Percentiles rank a stretch among this genome's conserved stretches.
Conservation (phyloP, 1,140 invertebrate genomes). For the Atta cephalotes region DNA sequence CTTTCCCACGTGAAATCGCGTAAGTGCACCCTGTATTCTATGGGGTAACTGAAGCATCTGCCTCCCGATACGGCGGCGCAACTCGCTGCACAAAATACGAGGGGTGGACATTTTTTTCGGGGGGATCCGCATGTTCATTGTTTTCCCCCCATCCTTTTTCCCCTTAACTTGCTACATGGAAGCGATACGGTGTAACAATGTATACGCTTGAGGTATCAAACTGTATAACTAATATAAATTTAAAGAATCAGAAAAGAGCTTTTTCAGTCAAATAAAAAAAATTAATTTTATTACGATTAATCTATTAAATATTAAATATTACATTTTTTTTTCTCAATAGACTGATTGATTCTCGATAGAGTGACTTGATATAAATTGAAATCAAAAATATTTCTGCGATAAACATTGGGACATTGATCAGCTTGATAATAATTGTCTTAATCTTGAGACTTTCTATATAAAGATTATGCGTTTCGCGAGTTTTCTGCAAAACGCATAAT, state of each 20-base stretch:
- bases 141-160: slow-evolving; percentile 32
- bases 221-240: neutral
- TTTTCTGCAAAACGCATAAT: no score
- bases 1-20: slow-evolving; percentile 85
- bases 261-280: neutral
- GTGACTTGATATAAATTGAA: neutral
- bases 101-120: slow-evolving; percentile 72
- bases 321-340: neutral
- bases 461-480: no score
- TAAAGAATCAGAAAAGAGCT: neutral
- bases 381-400: neutral
- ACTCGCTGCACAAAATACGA: slow-evolving; percentile 73
- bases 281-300: neutral
- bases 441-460: no score
- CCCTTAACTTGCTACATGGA: slow-evolving; percentile 54
- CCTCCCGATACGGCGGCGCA: slow-evolving; percentile 54
- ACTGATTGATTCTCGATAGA: neutral
- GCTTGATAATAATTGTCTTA: neutral
- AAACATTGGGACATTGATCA: neutral
- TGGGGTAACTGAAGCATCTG: slow-evolving; percentile 71
- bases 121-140: slow-evolving; percentile 58
- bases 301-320: neutral
- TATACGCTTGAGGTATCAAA: neutral
- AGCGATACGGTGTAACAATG: slow-evolving; percentile 38
- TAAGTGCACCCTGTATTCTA: slow-evolving; percentile 64